A percentile compares a stretch with the other conserved stretches of the same genome.
Evolutionary conservation across 92 coral and sea anemone genomes (phyloP).

Genomic region (Siderastrea radians): DNA sequence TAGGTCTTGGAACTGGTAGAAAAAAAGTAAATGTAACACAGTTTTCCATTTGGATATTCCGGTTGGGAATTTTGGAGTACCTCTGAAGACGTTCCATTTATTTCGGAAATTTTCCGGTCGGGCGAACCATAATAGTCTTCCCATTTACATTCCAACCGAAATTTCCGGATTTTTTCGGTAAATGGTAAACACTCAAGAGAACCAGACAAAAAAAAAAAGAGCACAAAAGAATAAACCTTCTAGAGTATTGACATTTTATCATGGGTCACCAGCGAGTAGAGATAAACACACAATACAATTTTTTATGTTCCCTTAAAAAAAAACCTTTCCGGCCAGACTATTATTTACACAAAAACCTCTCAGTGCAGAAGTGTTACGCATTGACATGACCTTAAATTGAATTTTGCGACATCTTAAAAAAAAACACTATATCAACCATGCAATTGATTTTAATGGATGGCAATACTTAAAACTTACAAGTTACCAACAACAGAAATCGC

Average conservation of each 20-base stretch:
- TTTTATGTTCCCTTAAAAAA: slow-evolving; percentile 1
- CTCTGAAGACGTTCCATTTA: too few relatives aligned
- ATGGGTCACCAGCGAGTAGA: slow-evolving; percentile 51
- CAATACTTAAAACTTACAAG: not conserved
- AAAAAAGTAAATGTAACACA: too few relatives aligned
- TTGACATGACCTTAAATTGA: slow-evolving; percentile 2
- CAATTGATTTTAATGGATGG: not conserved
- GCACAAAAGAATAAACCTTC: not conserved
- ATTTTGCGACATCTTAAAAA: not conserved
- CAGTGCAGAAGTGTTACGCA: not conserved
- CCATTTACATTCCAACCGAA: too few relatives aligned
- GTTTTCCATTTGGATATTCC: too few relatives aligned
- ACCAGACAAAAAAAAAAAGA: slow-evolving; percentile 33
- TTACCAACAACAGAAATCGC: not conserved
- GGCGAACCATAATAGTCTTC: too few relatives aligned
- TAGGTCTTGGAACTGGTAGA: too few relatives aligned
- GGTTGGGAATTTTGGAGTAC: too few relatives aligned
- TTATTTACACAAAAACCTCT: slow-evolving; percentile 25
- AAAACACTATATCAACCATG: too few relatives aligned
- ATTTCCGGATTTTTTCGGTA: too few relatives aligned
- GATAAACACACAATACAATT: slow-evolving; percentile 47
- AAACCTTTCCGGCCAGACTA: slow-evolving; percentile 13
- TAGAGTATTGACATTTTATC: slow-evolving; percentile 54
- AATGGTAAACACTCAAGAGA: not conserved
- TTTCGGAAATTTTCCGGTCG: too few relatives aligned